phyloP scores from a whole-genome alignment of 2,113 vertebrate species.

The Rhodinocichla rosea region DNA sequence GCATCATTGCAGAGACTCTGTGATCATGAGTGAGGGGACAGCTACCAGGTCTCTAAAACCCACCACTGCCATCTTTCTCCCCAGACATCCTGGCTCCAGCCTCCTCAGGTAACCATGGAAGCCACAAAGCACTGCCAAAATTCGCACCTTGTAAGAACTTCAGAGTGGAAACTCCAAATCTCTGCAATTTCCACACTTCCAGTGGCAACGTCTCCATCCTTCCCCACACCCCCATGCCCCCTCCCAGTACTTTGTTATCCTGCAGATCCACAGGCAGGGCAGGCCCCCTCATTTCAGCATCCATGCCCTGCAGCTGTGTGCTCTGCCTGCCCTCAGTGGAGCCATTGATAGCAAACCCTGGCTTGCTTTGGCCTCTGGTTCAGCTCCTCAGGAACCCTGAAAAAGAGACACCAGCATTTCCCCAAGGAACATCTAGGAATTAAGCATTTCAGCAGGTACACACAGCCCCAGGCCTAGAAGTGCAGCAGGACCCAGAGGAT shows the following conservation, averaged over 20 bases:
- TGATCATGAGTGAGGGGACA: accelerated
- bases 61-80: conserved; percentile 1
- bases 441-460: background rate
- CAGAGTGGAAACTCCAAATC: conserved; percentile 22
- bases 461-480: background rate
- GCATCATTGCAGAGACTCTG: background rate
- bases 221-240: background rate
- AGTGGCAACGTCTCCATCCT: background rate
- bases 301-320: background rate
- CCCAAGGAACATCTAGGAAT: background rate
- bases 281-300: background rate
- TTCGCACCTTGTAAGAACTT: conserved; percentile 39
- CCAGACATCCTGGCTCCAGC: conserved; percentile 52
- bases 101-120: conserved; percentile 23
- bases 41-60: background rate
- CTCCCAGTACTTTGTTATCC: background rate
- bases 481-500: background rate
- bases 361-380: background rate
- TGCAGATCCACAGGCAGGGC: background rate
- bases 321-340: background rate
- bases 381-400: background rate
- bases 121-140: conserved; percentile 14
- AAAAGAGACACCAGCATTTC: background rate
- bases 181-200: conserved; percentile 3
- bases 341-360: background rate